Evolutionary conservation across 2,113 vertebrate species (phyloP).

Genomic region (Cisticola juncidis): DNA sequence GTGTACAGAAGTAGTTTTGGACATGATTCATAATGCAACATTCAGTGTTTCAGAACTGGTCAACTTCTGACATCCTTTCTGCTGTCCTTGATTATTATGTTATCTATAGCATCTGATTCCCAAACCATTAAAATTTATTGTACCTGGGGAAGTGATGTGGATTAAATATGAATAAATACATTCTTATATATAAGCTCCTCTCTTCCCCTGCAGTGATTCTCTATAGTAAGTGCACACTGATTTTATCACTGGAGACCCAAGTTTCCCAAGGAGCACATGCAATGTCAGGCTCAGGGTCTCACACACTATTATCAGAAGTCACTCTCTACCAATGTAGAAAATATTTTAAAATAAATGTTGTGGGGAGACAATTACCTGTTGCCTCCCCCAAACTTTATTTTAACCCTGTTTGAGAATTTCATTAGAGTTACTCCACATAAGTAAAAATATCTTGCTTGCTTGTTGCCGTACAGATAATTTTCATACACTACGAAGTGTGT

Average conservation of each 20-base stretch:
- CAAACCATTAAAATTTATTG: not conserved
- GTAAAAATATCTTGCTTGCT: not conserved
- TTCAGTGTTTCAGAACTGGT: not conserved
- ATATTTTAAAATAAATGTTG: not conserved
- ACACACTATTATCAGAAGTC: not conserved
- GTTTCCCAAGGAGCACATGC: not conserved
- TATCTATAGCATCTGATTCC: not conserved
- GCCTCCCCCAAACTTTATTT: not conserved
- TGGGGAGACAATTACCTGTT: not conserved
- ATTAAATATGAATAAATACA: not conserved
- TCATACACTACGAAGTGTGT: not conserved
- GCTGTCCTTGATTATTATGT: not conserved
- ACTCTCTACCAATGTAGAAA: not conserved
- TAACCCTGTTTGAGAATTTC: not conserved
- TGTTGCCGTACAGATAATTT: not conserved
- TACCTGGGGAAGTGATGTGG: not conserved
- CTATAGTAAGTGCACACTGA: not conserved
- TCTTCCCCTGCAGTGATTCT: not conserved
- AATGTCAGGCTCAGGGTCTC: not conserved
- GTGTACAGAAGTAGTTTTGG: not conserved
- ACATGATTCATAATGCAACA: not conserved
- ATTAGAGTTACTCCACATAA: not conserved
- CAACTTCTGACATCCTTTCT: not conserved
- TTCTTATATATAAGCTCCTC: not conserved
- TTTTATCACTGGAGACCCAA: not conserved